Evolutionary conservation across 1,140 invertebrate genomes (phyloP).

Genomic region (Armadillidium nasatum): DNA sequence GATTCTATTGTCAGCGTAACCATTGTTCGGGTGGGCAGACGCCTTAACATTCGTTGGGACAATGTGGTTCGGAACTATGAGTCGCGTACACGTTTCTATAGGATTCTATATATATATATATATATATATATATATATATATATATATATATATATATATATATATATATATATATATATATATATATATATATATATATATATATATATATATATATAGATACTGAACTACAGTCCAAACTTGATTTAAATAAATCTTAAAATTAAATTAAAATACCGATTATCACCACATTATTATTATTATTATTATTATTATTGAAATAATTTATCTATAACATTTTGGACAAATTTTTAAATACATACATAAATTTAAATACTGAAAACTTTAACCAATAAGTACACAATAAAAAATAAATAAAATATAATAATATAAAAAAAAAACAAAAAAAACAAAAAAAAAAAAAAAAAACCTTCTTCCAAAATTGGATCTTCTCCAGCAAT

Average conservation of each 20-base stretch:
- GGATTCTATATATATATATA: too few relatives aligned
- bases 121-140: too few relatives aligned
- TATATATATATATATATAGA: background rate
- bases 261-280: too few relatives aligned
- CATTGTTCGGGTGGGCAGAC: constrained; percentile 76
- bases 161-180: too few relatives aligned
- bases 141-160: too few relatives aligned
- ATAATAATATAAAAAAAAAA: background rate
- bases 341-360: too few relatives aligned
- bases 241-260: too few relatives aligned
- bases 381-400: too few relatives aligned
- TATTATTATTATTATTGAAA: too few relatives aligned
- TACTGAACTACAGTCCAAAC: too few relatives aligned
- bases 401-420: constrained; percentile 11
- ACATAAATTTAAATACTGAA: too few relatives aligned
- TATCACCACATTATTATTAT: too few relatives aligned
- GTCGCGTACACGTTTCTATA: constrained; percentile 63
- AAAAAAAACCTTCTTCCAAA: constrained; percentile 45
- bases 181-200: background rate
- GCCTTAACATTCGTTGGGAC: constrained; percentile 69
- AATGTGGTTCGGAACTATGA: constrained; percentile 74
- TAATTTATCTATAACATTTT: background rate
- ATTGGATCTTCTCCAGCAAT: constrained; percentile 45
- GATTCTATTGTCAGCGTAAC: constrained; percentile 71
- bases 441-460: background rate